Base-by-base conservation (phyloP, 2,888 invertebrate species). In the Cephus sareptanus region DNA sequence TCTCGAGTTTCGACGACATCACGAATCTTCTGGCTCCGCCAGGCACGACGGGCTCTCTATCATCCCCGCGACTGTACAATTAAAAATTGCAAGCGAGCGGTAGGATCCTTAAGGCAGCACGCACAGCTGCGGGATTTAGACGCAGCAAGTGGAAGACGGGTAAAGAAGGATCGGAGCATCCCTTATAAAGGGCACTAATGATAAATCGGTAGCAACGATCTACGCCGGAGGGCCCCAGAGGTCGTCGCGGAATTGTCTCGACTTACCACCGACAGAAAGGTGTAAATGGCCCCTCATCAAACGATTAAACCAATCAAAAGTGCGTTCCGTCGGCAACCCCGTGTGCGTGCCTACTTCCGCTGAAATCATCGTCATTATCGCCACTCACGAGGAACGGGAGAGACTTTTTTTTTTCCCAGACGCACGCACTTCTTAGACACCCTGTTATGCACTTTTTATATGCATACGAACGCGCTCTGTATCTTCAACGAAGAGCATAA, bases 301-400 rank as follows among this genome's bases (percentile, higher is more conserved):
- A 74, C 79, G 79, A 79, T 77, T 79, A 79, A 79, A 74, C 34
- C 79, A 79, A 79, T 76, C 74, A 79, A 79, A 69, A 74, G 56
- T 56, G 33, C 76, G 30, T 77, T 69, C 74, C 35, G 11, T 15
- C 40, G 71, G 23, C 70, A 35, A 30, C 69, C 71, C 31, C 40
- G 34, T 23, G 76, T 35, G 33, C 31, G 34, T 40, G 69, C 34
- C 71, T 75, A 78, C 75, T 78, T 71, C 73, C 73, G 76, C 40
- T 68, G 75, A 73, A 79, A 77, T 79, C 75, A 79, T 70, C 79
- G 77, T 40, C 71, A 73, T 77, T 77, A 77, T 75, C 69, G 76
- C 75, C 74, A 70, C 56, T 56, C 56, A 56, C 56, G 71, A 71
- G 23, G 71, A 31, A 71, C 71, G 30, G 71, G 31, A 12, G 31